Evolutionary conservation across 2,888 invertebrate species (phyloP), one percentile per base, ranked within the genome.

Genomic region (Cataglyphis albicans): DNA sequence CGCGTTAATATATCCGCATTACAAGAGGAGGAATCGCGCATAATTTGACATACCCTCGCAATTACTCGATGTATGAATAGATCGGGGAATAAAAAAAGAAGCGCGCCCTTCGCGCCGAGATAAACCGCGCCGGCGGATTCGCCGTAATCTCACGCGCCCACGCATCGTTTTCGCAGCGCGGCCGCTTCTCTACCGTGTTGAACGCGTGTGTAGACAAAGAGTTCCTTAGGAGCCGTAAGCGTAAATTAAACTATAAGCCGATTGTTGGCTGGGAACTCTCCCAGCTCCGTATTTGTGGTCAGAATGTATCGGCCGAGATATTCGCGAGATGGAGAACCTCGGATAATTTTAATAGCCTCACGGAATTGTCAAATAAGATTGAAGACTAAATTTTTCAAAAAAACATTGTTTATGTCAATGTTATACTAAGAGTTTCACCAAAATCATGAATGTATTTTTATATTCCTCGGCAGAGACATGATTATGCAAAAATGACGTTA

Each of bases 41-140:
- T 80, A 80, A 80, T 80, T 80, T 73, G 78, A 80, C 78, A 35
- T 80, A 80, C 32, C 78, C 73, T 72, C 35, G 59, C 73, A 73
- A 80, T 80, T 80, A 80, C 74, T 18, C 44, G 78, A 78, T 72
- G 73, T 32, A 29, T 25, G 55, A 38, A 74, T 57, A 68, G 55
- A 80, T 80, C 35, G 70, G 6, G 68, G 68, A 52, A 32, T 21
- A 18, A 18, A 52, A 32, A 10, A 32, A 32, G 38, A 32, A 52
- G n/a, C 32, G 52, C 48, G 48, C 48, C 52, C 32, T 52, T 44
- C 59, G 35, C 25, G 18, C 59, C 73, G 73, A 35, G 59, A 80
- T 80, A 72, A 80, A 59, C 78, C 7, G 6, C 48, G 18, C 18
- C 72, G 59, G 21, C 32, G 44, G 44, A 72, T 72, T 80, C 78